A percentile compares a stretch with the other conserved stretches of the same genome.
phyloP scores from a whole-genome alignment of 2,888 invertebrate genomes.

The Dicranocentrus wangi region DNA sequence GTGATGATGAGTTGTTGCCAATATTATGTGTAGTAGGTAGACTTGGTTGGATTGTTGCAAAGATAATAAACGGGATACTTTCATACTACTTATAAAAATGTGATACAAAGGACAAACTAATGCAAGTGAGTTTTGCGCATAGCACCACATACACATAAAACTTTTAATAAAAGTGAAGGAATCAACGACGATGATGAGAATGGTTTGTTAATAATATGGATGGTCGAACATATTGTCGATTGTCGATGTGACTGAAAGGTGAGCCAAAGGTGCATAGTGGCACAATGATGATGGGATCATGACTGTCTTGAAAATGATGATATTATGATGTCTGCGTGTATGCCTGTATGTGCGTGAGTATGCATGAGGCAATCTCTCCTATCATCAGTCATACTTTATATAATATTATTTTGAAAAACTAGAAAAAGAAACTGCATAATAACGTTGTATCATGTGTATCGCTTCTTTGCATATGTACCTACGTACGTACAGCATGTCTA shows the following conservation, averaged over 20 bases:
- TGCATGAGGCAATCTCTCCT: slow-evolving; percentile 3
- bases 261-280: slow-evolving; percentile 38
- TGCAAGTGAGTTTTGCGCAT: too few relatives aligned
- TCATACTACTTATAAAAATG: too few relatives aligned
- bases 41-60: too few relatives aligned
- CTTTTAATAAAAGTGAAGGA: too few relatives aligned
- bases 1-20: background rate
- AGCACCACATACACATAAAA: too few relatives aligned
- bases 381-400: slow-evolving; percentile 10
- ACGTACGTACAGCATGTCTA: background rate
- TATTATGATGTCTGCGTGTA: slow-evolving; percentile 12
- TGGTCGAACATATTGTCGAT: slow-evolving; percentile 23
- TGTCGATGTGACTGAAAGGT: slow-evolving; percentile 52
- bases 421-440: slow-evolving; percentile 15
- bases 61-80: too few relatives aligned
- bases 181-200: too few relatives aligned
- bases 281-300: slow-evolving; percentile 30
- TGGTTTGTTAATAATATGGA: too few relatives aligned
- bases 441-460: background rate
- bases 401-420: background rate
- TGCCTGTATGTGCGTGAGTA: background rate
- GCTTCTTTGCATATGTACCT: background rate
- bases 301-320: slow-evolving; percentile 44
- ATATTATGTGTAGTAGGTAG: too few relatives aligned
- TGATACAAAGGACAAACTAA: too few relatives aligned